Evolutionary conservation across 2,888 invertebrate species (phyloP).

Genomic region (Mycalesis mineus): DNA sequence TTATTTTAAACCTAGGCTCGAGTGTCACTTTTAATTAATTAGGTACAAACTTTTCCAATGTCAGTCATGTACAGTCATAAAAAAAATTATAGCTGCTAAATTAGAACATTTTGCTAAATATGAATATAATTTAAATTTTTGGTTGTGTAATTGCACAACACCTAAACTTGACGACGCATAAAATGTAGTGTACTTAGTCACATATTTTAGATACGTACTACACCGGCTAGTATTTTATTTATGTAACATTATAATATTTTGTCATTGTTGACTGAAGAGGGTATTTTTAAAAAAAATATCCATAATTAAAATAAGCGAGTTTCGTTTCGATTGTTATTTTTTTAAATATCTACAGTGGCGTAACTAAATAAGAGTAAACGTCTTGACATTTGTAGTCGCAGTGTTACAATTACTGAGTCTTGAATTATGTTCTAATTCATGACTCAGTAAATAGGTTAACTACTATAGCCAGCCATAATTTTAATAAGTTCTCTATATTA

Average conservation of each 20-base stretch:
- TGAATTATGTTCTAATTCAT: no score
- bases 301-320: not conserved
- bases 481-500: no score
- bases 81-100: not conserved
- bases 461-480: no score
- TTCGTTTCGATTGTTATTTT: not conserved
- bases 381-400: no score
- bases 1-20: no score
- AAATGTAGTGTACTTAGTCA: slow-evolving; percentile 15
- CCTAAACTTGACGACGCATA: slow-evolving; percentile 5
- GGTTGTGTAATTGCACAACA: slow-evolving; percentile 36
- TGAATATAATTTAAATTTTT: slow-evolving; percentile 6
- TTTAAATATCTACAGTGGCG: not conserved
- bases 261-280: not conserved
- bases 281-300: not conserved
- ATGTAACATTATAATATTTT: not conserved
- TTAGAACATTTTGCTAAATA: not conserved
- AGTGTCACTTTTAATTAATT: no score
- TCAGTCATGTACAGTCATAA: not conserved
- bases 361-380: not conserved
- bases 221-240: slow-evolving; percentile 3
- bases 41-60: not conserved
- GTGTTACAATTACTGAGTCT: no score
- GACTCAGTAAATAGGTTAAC: no score
- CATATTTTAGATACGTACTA: slow-evolving; percentile 3